Conservation (phyloP, 2,797 vertebrate species). For the Artibeus jamaicensis region DNA sequence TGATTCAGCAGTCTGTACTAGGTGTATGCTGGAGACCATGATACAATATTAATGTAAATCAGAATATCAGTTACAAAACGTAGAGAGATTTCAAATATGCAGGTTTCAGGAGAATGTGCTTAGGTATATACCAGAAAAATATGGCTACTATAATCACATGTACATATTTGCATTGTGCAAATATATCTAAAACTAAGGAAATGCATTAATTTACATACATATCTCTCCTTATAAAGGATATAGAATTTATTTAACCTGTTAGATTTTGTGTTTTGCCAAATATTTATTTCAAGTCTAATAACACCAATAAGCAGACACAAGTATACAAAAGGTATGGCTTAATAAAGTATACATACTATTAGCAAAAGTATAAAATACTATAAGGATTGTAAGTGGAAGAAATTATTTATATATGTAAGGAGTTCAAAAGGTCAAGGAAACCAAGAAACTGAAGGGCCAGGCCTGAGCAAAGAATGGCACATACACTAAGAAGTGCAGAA, state of each 20-base stretch:
- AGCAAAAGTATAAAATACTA: not conserved
- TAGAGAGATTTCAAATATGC: not conserved
- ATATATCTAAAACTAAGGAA: not conserved
- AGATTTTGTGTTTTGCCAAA: not conserved
- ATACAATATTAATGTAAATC: constrained; percentile 16
- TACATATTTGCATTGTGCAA: not conserved
- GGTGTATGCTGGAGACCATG: not conserved
- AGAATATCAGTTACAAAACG: not conserved
- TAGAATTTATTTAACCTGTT: constrained; percentile 26
- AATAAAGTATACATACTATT: not conserved
- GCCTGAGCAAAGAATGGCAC: not conserved
- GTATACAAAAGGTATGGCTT: not conserved
- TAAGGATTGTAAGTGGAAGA: not conserved
- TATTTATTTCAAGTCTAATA: not conserved
- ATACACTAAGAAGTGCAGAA: not conserved
- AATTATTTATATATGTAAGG: not conserved
- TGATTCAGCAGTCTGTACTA: not conserved
- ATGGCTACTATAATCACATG: not conserved
- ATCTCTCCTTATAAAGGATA: not conserved
- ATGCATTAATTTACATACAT: not conserved
- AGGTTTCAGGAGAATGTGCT: not conserved
- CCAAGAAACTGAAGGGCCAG: not conserved
- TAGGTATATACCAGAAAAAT: not conserved
- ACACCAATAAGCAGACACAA: not conserved
- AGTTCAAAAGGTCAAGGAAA: not conserved